Evolutionary conservation across 2,888 invertebrate species (phyloP).

Genomic region (Pachycephus smyrnensis): DNA sequence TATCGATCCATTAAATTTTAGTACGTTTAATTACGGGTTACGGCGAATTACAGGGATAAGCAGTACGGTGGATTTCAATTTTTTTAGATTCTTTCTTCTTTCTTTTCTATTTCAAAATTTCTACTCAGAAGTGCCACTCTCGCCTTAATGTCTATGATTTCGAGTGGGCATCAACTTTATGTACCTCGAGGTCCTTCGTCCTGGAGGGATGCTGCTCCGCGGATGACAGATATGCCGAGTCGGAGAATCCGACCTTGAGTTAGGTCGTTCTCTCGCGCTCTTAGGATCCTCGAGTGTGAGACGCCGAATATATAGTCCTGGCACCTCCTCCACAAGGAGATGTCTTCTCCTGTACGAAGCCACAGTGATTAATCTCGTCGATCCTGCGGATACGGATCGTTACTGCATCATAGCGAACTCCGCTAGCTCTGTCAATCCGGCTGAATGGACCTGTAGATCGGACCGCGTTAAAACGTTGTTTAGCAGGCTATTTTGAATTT

Average conservation of each 20-base stretch:
- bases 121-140: not conserved
- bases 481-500: slow-evolving; percentile 53
- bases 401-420: not conserved
- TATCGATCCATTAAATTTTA: slow-evolving; percentile 50
- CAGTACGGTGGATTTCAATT: slow-evolving; percentile 7
- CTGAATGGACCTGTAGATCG: slow-evolving; percentile 3
- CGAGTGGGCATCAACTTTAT: not conserved
- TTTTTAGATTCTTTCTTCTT: slow-evolving; percentile 9
- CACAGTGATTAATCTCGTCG: slow-evolving; percentile 44
- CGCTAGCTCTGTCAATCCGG: not conserved
- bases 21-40: slow-evolving; percentile 54
- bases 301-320: slow-evolving; percentile 62
- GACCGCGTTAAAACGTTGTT: slow-evolving; percentile 46
- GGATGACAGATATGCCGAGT: slow-evolving; percentile 61
- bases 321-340: slow-evolving; percentile 62
- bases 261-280: slow-evolving; percentile 50
- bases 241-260: slow-evolving; percentile 54
- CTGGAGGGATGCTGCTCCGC: slow-evolving; percentile 50
- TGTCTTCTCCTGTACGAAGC: slow-evolving; percentile 60
- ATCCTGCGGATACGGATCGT: not conserved
- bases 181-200: slow-evolving; percentile 51
- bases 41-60: slow-evolving; percentile 13
- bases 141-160: not conserved
- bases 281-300: slow-evolving; percentile 62
- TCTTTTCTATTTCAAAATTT: slow-evolving; percentile 4